Conservation (phyloP, 2,888 invertebrate genomes). For the Temnothorax ravouxi region DNA sequence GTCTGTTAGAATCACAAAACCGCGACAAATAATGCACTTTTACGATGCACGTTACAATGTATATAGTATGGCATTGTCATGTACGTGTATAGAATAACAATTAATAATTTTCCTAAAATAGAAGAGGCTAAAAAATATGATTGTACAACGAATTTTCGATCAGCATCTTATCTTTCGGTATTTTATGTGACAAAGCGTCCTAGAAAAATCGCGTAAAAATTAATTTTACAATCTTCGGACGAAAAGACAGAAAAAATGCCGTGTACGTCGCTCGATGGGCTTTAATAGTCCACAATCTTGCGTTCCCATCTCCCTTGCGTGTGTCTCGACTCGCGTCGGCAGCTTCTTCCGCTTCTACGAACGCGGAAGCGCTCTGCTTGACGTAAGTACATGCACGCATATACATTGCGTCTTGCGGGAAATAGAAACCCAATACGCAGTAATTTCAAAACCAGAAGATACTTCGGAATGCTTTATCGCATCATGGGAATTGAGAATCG, state of each 20-base stretch:
- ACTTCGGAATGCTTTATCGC: conserved; percentile 47
- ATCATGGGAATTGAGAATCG: conserved; percentile 51
- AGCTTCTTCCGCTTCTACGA: conserved; percentile 26
- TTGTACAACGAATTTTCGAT: neutral
- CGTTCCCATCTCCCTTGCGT: conserved; percentile 11
- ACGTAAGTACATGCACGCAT: neutral
- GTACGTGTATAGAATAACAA: neutral
- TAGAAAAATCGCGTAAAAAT: neutral
- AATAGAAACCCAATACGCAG: conserved; percentile 71
- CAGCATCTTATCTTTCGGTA: neutral
- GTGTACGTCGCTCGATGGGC: neutral
- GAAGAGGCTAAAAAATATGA: neutral
- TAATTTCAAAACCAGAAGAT: conserved; percentile 57
- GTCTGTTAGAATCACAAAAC: neutral
- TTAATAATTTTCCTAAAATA: conserved; percentile 11
- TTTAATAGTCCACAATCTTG: neutral
- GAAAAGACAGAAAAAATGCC: neutral
- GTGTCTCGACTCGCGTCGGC: conserved; percentile 13
- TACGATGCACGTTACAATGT: neutral
- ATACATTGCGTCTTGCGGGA: conserved; percentile 49
- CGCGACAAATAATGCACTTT: neutral
- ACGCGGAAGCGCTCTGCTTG: conserved; percentile 49
- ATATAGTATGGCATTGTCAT: neutral
- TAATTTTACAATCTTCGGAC: neutral
- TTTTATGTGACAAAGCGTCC: neutral